Percentiles rank a stretch among this genome's conserved stretches.
phyloP scores from a whole-genome alignment of 1,140 invertebrate species.

The Heliothis subflexa region DNA sequence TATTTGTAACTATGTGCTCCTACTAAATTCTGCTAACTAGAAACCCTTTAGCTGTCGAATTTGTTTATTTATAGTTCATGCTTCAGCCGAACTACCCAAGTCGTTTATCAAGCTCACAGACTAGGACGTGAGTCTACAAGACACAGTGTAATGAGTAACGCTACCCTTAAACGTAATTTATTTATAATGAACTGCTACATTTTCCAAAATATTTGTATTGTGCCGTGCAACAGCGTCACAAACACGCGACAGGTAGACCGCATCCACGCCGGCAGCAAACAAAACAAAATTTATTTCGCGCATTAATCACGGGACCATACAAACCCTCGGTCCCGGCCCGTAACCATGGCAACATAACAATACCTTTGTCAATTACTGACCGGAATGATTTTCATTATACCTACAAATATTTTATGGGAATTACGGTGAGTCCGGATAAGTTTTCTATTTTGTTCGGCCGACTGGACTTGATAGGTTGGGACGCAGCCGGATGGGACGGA shows the following conservation, averaged over 20 bases:
- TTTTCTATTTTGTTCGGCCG: conserved; percentile 19
- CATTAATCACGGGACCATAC: conserved; percentile 20
- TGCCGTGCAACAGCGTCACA: neutral
- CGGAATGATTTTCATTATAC: conserved; percentile 31
- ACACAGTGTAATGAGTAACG: too few species aligned
- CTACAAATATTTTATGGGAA: conserved; percentile 40
- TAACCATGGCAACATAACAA: conserved; percentile 28
- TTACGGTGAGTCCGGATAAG: conserved; percentile 12
- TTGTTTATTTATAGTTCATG: too few species aligned
- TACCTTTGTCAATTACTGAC: conserved; percentile 28
- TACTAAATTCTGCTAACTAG: too few species aligned
- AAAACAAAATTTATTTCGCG: conserved; percentile 24
- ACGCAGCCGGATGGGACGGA: conserved; percentile 7
- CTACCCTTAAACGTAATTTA: too few species aligned
- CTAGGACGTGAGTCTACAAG: too few species aligned
- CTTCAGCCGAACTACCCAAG: too few species aligned
- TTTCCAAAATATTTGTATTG: too few species aligned
- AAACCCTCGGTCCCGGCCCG: conserved; percentile 1
- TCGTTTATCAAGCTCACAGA: too few species aligned
- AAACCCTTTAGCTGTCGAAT: too few species aligned
- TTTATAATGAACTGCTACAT: too few species aligned
- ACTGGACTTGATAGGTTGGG: conserved; percentile 9
- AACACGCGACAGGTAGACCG: neutral
- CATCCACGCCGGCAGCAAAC: conserved; percentile 29
- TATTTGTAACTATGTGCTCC: too few species aligned